Conservation (phyloP, 2,113 vertebrate genomes). For the Crypturellus undulatus region DNA sequence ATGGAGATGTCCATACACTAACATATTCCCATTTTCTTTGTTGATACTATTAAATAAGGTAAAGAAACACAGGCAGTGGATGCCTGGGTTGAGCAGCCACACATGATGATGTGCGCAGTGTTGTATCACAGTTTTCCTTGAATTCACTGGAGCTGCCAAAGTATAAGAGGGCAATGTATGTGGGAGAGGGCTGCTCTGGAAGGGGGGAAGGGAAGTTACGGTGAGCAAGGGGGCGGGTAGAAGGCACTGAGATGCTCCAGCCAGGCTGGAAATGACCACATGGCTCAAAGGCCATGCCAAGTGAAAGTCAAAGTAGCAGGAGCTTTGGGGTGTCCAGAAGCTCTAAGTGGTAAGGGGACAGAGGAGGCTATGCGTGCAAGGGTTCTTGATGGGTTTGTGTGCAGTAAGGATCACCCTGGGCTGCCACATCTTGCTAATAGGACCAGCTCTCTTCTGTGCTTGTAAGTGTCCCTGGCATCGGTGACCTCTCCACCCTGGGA, state of each 20-base stretch:
- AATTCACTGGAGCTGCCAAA: neutral
- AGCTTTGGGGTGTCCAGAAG: neutral
- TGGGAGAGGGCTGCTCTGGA: neutral
- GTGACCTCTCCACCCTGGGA: neutral
- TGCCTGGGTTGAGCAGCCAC: accelerated
- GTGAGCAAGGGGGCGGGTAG: neutral
- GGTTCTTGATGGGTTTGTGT: neutral
- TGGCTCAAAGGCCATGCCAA: neutral
- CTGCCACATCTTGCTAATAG: neutral
- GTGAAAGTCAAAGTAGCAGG: neutral
- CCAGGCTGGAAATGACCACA: accelerated
- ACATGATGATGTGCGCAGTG: neutral
- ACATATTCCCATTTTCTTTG: neutral
- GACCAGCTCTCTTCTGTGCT: neutral
- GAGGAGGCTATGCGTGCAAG: neutral
- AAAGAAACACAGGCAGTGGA: neutral
- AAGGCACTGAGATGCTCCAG: neutral
- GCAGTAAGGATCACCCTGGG: accelerated
- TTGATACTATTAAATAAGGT: accelerated
- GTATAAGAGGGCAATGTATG: accelerated
- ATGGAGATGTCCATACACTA: accelerated
- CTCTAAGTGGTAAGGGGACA: neutral
- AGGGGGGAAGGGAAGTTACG: neutral
- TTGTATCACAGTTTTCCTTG: neutral
- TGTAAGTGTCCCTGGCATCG: neutral